Base-by-base conservation (phyloP, 2,888 invertebrate species). In the Tachina fera region DNA sequence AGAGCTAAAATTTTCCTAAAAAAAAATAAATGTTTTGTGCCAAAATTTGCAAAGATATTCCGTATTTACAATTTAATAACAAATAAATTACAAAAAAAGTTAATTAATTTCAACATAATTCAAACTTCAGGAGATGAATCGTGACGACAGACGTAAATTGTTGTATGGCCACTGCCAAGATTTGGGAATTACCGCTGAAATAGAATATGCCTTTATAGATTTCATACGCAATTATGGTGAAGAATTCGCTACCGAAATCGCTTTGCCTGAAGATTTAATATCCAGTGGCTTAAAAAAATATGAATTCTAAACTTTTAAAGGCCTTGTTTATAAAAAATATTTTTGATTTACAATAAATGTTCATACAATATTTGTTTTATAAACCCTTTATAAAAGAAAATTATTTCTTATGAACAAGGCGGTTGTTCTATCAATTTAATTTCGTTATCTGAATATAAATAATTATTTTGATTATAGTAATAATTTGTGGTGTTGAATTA, bases 181-280 rank as follows among this genome's bases (percentile, higher is more conserved):
- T 14, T 3, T 70, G 8, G 87, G 87, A 0, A 51, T 88, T 0
- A 68, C 67, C 1, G 56, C 51, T 1, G 80, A 87, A 3, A 45
- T 91, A 11, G 89, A 91, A 77, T 75, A 72, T 6, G 87, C 88
- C 53, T 78, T 91, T 0, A 19, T 91, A 1, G 84, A 88, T 13
- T 91, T 90, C 71, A 60, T 91, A 39, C 88, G 90, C 9, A 71
- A 83, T 45, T 56, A 90, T 87, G 89, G 90, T 14, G 43, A 83
- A 0, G 90, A 91, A 22, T 91, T 91, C 41, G 16, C 61, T 9
- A 79, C 88, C n/a, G 49, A 88, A 8, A 88, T 91, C 51, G 89
- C 88, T 0, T 60, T 91, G 74, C 91, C 91, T 6, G 90, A 91
- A 82, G 91, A 91, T 67, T 89, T 88, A 41, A 13, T 11, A 4